Evolutionary conservation across 1,140 invertebrate genomes (phyloP).

Genomic region (Drosophila rufa): DNA sequence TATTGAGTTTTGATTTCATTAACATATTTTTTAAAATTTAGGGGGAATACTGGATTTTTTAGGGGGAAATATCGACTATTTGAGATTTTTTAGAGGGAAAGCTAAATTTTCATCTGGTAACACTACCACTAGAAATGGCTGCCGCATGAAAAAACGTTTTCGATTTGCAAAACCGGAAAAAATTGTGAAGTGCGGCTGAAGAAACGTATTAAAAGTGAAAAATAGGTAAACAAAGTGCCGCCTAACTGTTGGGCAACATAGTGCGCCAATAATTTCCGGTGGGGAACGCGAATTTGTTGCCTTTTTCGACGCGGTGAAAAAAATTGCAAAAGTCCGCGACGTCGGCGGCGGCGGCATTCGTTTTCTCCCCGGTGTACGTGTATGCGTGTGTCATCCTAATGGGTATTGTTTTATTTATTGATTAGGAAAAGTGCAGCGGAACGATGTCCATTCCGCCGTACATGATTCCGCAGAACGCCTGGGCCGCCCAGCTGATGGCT

Average conservation of each 20-base stretch:
- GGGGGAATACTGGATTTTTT: too few species aligned
- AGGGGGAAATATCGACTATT: too few species aligned
- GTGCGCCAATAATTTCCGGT: background rate
- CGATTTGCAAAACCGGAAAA: conserved; percentile 70
- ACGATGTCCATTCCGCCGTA: conserved; percentile 90
- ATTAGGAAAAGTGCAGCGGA: conserved; percentile 44
- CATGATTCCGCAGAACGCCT: conserved; percentile 92
- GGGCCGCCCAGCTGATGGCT: conserved; percentile 93
- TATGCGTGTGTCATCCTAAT: conserved; percentile 23
- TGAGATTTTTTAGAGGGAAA: too few species aligned
- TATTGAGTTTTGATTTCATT: too few species aligned
- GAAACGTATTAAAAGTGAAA: conserved; percentile 30
- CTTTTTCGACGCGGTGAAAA: conserved; percentile 33
- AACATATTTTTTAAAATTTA: too few species aligned
- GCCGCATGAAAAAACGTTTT: conserved; percentile 68
- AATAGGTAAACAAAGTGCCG: conserved; percentile 42
- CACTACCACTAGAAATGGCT: conserved; percentile 65
- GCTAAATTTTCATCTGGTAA: background rate
- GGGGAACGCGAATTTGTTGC: background rate
- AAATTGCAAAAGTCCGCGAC: conserved; percentile 59
- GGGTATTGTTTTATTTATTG: conserved; percentile 35
- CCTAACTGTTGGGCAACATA: background rate
- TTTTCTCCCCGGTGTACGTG: conserved; percentile 32
- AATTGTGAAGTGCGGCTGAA: conserved; percentile 36
- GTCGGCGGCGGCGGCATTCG: conserved; percentile 51